A percentile compares a stretch with the other conserved stretches of the same genome.
phyloP scores from a whole-genome alignment of 2,113 vertebrate genomes.

The Melanerpes formicivorus region DNA sequence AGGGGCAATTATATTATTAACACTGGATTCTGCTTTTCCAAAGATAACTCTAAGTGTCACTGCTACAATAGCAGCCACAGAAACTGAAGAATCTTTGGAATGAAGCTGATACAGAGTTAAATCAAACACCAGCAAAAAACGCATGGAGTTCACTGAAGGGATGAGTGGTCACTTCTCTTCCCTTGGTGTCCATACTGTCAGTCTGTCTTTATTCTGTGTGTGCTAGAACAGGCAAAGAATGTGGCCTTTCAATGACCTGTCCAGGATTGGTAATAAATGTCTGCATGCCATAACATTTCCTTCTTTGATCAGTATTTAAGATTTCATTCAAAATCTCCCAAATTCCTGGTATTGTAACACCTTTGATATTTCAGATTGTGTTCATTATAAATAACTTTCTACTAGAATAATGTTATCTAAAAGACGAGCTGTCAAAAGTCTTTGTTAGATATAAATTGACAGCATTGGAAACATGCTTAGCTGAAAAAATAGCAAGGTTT shows the following conservation, averaged over 20 bases:
- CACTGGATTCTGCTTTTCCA: neutral
- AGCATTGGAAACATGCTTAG: slow-evolving; percentile 4
- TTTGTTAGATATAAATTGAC: slow-evolving; percentile 44
- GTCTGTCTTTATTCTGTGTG: neutral
- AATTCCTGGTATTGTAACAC: neutral
- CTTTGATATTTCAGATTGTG: slow-evolving; percentile 2
- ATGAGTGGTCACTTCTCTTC: neutral
- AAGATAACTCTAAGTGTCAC: neutral
- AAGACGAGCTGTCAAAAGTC: slow-evolving; percentile 49
- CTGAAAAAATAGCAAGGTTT: slow-evolving; percentile 26
- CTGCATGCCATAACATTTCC: neutral
- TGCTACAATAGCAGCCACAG: neutral
- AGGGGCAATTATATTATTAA: neutral
- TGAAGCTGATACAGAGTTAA: neutral
- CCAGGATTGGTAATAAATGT: neutral
- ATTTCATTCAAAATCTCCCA: neutral
- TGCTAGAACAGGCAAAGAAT: neutral
- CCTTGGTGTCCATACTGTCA: neutral
- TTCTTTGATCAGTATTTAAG: neutral
- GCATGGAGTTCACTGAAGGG: neutral
- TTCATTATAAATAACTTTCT: slow-evolving; percentile 34
- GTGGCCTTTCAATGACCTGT: neutral
- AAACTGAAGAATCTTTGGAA: neutral
- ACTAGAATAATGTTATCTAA: slow-evolving; percentile 15
- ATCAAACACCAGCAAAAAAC: neutral